Percentiles rank a stretch among this genome's conserved stretches.
Conservation (phyloP, 1,140 invertebrate genomes). For the Yoshiicerus persimilis region DNA sequence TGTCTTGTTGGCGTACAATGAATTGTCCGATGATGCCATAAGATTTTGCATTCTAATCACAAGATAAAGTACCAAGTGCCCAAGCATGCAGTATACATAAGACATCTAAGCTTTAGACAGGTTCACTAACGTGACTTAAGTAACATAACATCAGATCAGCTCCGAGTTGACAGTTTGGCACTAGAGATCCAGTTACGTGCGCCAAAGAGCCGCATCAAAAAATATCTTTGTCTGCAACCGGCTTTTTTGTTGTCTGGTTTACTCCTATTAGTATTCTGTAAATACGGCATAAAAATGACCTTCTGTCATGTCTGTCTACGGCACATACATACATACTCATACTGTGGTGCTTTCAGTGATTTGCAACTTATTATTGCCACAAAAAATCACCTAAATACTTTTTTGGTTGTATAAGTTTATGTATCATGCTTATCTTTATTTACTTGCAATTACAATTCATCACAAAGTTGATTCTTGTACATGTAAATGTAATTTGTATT, state of each 20-base stretch:
- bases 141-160: background rate
- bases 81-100: background rate
- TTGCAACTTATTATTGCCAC: background rate
- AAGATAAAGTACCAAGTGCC: too few relatives aligned
- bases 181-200: background rate
- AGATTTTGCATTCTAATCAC: too few relatives aligned
- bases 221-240: background rate
- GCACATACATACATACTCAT: too few relatives aligned
- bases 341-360: too few relatives aligned
- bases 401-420: too few relatives aligned
- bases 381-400: background rate
- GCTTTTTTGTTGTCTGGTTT: background rate
- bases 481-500: background rate
- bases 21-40: too few relatives aligned
- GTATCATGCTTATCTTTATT: background rate
- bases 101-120: background rate
- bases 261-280: background rate
- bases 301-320: background rate
- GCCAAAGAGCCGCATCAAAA: background rate
- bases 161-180: background rate
- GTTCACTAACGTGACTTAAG: background rate
- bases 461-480: background rate
- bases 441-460: background rate
- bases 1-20: too few relatives aligned
- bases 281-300: background rate